These are phyloP conservation scores for Trissolcus basalis DNA, from an alignment of 1,140 invertebrate species.

Conservation along the genomic window DNA sequence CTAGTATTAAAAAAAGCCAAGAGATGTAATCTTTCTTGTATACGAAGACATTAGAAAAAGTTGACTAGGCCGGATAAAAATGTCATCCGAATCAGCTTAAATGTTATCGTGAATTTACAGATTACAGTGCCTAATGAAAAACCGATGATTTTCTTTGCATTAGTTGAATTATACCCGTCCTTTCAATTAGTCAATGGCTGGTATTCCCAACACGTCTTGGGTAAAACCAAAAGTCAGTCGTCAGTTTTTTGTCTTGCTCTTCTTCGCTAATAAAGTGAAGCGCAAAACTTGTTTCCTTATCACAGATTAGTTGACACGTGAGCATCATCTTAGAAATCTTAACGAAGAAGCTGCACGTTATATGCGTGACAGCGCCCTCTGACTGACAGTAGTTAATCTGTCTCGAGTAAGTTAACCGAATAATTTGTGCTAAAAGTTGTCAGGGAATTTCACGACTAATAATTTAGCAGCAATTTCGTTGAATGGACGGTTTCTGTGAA, in stretches of 20 bases:
- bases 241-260: no score
- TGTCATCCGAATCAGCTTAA: no score
- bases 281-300: background rate
- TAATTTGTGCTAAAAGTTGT: conserved; percentile 7
- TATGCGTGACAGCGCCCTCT: background rate
- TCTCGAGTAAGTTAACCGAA: background rate
- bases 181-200: no score
- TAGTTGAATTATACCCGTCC: no score
- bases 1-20: conserved; percentile 42
- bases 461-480: conserved; percentile 8
- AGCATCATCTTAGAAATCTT: background rate
- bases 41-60: conserved; percentile 30
- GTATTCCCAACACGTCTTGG: no score
- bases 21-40: conserved; percentile 54
- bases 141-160: no score
- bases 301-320: conserved; percentile 1
- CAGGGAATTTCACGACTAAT: background rate
- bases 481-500: background rate
- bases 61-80: no score
- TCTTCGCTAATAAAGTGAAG: no score
- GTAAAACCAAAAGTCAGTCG: no score
- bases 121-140: no score
- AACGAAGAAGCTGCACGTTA: background rate
- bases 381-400: background rate
- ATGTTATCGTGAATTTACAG: no score